These are phyloP conservation scores for Aphidius ervi DNA, from an alignment of 1,140 invertebrate genomes.

Conservation along the genomic window DNA sequence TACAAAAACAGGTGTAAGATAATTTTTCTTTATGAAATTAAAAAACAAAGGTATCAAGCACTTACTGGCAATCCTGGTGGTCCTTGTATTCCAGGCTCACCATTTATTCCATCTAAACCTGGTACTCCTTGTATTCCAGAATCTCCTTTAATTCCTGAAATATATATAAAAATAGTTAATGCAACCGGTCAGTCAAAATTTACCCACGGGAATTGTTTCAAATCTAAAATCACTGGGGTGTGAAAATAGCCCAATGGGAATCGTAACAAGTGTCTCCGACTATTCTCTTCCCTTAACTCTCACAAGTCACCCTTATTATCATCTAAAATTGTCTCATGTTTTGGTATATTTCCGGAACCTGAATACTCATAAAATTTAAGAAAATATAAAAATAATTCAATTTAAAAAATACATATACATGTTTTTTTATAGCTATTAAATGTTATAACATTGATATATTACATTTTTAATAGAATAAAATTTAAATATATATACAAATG, in stretches of 20 bases:
- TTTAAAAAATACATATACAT: too few species aligned
- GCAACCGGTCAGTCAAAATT: neutral
- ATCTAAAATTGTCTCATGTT: too few species aligned
- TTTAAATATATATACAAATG: too few species aligned
- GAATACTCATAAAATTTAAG: too few species aligned
- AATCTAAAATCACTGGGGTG: slow-evolving; percentile 12
- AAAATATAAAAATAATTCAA: too few species aligned
- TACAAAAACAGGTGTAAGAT: neutral
- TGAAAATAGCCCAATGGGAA: slow-evolving; percentile 15
- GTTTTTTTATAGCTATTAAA: too few species aligned
- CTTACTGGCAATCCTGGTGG: slow-evolving; percentile 69
- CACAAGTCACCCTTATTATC: neutral
- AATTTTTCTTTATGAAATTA: neutral
- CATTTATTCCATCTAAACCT: slow-evolving; percentile 60
- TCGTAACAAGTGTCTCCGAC: slow-evolving; percentile 5
- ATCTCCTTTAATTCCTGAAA: slow-evolving; percentile 56
- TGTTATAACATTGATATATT: too few species aligned
- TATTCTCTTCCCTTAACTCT: slow-evolving; percentile 1
- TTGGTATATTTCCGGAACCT: too few species aligned
- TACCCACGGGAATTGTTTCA: slow-evolving; percentile 6
- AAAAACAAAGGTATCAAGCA: slow-evolving; percentile 8
- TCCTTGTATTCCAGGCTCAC: slow-evolving; percentile 62
- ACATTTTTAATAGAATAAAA: too few species aligned
- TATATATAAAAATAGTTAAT: slow-evolving; percentile 2
- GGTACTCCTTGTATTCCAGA: slow-evolving; percentile 56